Conservation (phyloP, 2,888 invertebrate species). For the Neuroscelio doddi region DNA sequence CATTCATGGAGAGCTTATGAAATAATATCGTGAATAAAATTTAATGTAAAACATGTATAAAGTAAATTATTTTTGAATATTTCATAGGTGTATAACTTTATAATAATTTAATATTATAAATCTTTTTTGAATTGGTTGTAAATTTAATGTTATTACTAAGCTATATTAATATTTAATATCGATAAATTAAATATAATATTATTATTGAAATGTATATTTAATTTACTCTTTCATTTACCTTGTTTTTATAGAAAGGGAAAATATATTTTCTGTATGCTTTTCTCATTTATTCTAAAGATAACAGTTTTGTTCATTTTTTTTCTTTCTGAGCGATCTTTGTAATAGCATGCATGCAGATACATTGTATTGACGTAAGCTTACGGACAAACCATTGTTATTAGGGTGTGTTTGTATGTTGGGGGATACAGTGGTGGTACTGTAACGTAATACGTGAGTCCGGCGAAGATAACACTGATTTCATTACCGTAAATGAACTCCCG, state of each 20-base stretch:
- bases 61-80: too few species aligned
- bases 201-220: too few species aligned
- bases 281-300: constrained; percentile 9
- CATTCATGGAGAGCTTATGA: constrained; percentile 37
- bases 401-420: constrained; percentile 33
- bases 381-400: constrained; percentile 25
- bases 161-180: too few species aligned
- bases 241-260: too few species aligned
- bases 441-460: constrained; percentile 52
- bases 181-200: too few species aligned
- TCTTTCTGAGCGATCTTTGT: too few species aligned
- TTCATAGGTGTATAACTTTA: too few species aligned
- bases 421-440: constrained; percentile 24
- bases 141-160: too few species aligned
- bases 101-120: too few species aligned
- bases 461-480: constrained; percentile 70
- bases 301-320: too few species aligned
- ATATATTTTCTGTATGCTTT: not conserved
- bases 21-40: not conserved
- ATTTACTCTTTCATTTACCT: too few species aligned
- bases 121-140: too few species aligned
- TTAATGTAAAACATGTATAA: not conserved
- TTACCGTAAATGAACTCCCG: constrained; percentile 70
- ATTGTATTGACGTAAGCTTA: constrained; percentile 29
- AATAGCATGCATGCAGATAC: constrained; percentile 15